phyloP scores from a whole-genome alignment of 2,113 vertebrate species.

The Alaudala cheleensis region DNA sequence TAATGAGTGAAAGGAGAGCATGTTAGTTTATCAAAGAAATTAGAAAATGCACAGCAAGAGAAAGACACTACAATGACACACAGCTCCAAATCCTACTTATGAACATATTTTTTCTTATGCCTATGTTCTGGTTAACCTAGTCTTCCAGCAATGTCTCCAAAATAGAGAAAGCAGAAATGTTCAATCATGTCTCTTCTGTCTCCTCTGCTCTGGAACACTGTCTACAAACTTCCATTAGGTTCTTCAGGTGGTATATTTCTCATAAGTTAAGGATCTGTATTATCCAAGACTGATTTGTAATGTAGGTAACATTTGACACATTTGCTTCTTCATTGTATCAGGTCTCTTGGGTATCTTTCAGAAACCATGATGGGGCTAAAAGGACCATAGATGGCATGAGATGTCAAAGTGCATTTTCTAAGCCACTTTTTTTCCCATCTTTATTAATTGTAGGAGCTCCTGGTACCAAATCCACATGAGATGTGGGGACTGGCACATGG shows the following conservation, averaged over 20 bases:
- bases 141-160: background rate
- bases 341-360: background rate
- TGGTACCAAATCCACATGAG: background rate
- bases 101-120: background rate
- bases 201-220: background rate
- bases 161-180: background rate
- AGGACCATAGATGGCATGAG: background rate
- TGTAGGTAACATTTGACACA: background rate
- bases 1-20: background rate
- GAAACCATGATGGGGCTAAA: background rate
- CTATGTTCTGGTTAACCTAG: background rate
- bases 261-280: background rate
- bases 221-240: background rate
- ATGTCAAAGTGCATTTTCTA: background rate
- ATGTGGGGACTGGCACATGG: accelerated
- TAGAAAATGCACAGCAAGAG: background rate
- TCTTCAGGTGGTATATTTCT: background rate
- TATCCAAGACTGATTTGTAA: background rate
- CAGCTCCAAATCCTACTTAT: background rate
- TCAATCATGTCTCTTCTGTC: accelerated
- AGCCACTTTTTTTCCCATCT: background rate
- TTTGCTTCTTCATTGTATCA: background rate
- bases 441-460: background rate
- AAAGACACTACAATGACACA: background rate
- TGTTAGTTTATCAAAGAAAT: background rate